Conservation (phyloP, 92 coral and sea anemone species). For the Palythoa grandis region DNA sequence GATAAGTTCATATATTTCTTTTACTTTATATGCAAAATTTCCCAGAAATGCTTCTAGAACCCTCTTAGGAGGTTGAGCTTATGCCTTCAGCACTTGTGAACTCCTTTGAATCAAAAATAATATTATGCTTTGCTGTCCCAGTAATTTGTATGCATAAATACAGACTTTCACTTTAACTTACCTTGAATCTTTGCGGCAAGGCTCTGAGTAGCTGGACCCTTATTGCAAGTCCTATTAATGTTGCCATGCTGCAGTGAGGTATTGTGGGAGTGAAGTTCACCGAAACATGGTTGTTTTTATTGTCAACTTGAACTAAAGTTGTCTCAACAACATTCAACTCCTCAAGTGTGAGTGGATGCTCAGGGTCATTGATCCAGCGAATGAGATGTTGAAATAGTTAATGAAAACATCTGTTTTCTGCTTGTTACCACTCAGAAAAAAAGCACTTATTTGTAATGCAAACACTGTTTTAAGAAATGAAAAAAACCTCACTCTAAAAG, state of each 20-base stretch:
- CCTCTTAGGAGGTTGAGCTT: too few relatives aligned
- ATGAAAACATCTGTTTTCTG: conserved; percentile 5
- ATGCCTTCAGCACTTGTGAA: too few relatives aligned
- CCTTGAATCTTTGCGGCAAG: conserved; percentile 94
- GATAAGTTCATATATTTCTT: too few relatives aligned
- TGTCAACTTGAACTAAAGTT: conserved; percentile 85
- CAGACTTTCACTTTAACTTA: background rate
- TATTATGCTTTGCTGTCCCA: background rate
- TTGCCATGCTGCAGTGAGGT: conserved; percentile 99
- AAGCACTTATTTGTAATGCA: background rate
- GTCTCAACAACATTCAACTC: conserved; percentile 94
- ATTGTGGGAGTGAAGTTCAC: conserved; percentile 96
- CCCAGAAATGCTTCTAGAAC: too few relatives aligned
- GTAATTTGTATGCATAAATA: background rate
- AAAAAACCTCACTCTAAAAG: too few relatives aligned
- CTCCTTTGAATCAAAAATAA: background rate
- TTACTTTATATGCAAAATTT: too few relatives aligned
- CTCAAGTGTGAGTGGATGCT: conserved; percentile 95
- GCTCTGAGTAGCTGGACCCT: conserved; percentile 91
- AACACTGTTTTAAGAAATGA: too few relatives aligned
- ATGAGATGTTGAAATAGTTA: conserved; percentile 73
- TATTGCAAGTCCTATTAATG: conserved; percentile 94
- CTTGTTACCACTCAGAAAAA: background rate
- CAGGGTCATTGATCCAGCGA: conserved; percentile 97
- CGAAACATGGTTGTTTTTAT: conserved; percentile 78